These are phyloP conservation scores for Drosophila prolongata DNA, from an alignment of 2,888 invertebrate genomes.

Conservation along the genomic window DNA sequence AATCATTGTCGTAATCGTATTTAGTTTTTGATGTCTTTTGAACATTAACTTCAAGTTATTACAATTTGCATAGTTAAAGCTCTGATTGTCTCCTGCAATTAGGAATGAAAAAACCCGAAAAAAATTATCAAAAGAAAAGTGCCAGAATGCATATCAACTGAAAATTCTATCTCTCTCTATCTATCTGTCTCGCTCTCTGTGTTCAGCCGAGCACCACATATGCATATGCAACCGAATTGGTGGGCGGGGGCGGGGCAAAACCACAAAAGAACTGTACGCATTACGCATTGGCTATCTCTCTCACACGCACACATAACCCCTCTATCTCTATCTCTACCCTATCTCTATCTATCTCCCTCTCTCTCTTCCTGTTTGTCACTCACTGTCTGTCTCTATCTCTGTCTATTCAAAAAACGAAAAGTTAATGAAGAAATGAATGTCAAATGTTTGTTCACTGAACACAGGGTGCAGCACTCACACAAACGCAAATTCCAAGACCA, in stretches of 20 bases:
- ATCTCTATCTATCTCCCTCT: constrained; percentile 4
- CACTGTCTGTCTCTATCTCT: constrained; percentile 40
- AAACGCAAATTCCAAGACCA: constrained; percentile 12
- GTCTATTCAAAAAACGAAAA: constrained; percentile 23
- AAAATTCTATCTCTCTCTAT: constrained; percentile 56
- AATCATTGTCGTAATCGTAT: constrained; percentile 44
- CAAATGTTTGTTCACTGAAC: constrained; percentile 76
- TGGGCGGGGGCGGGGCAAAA: constrained; percentile 56
- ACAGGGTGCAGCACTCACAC: constrained; percentile 63
- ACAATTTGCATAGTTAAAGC: constrained; percentile 81
- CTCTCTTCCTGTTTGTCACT: constrained; percentile 26
- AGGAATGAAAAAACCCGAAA: constrained; percentile 51
- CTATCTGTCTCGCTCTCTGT: constrained; percentile 64
- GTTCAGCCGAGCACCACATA: constrained; percentile 66
- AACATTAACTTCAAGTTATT: constrained; percentile 74
- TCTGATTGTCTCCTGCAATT: constrained; percentile 74
- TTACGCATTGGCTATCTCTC: constrained; percentile 60
- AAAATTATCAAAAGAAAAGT: constrained; percentile 34
- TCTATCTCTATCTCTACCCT: constrained; percentile 34
- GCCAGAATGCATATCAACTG: constrained; percentile 46
- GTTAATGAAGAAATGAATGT: constrained; percentile 50
- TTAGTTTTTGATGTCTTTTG: constrained; percentile 56
- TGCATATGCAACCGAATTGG: constrained; percentile 56
- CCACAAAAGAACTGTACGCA: constrained; percentile 42
- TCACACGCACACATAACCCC: constrained; percentile 32